A percentile compares a stretch with the other conserved stretches of the same genome.
phyloP scores from a whole-genome alignment of 2,797 vertebrate genomes.

The Argyrosomus regius region DNA sequence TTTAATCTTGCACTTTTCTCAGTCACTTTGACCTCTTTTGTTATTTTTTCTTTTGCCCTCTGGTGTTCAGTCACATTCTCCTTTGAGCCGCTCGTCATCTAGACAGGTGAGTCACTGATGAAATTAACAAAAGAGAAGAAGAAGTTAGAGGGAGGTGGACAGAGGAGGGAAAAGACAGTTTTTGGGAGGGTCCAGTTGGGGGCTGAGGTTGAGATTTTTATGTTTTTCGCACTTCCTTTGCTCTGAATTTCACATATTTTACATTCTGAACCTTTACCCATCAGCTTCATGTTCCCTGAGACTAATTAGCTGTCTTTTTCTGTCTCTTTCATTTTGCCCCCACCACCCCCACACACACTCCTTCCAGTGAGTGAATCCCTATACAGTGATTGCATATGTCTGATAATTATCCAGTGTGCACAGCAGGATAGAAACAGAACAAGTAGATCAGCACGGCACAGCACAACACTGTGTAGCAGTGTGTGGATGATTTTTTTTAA shows the following conservation, averaged over 20 bases:
- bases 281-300: conserved; percentile 56
- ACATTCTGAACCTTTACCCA: conserved; percentile 27
- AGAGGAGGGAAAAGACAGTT: conserved; percentile 2
- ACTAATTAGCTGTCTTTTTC: conserved; percentile 71
- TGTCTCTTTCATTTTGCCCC: conserved; percentile 49
- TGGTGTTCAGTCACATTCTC: conserved; percentile 32
- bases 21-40: not conserved
- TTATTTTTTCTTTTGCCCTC: conserved; percentile 27
- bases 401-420: conserved; percentile 54
- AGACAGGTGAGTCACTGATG: conserved; percentile 67
- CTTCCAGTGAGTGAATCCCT: conserved; percentile 56
- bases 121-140: conserved; percentile 43
- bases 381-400: conserved; percentile 59
- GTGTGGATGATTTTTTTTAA: not conserved
- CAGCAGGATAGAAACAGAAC: conserved; percentile 45
- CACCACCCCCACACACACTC: conserved; percentile 44
- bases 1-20: not conserved
- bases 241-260: conserved; percentile 27
- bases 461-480: not conserved
- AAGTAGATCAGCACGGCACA: conserved; percentile 7
- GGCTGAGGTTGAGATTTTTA: not conserved
- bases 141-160: not conserved
- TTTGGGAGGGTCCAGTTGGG: not conserved
- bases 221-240: not conserved
- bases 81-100: conserved; percentile 40